phyloP scores from a whole-genome alignment of 2,888 invertebrate genomes.

The Morpho achilles region DNA sequence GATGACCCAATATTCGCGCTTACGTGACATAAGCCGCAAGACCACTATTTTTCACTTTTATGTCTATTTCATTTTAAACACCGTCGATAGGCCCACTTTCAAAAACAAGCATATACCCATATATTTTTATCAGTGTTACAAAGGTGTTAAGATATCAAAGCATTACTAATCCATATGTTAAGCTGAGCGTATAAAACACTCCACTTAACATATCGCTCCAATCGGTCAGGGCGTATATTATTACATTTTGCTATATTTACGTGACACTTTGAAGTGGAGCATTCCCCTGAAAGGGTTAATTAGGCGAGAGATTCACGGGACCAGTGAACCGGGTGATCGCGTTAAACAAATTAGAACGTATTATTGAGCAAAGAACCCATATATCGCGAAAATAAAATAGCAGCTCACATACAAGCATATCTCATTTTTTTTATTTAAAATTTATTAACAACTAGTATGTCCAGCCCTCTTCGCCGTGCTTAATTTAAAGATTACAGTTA shows the following conservation, averaged over 20 bases:
- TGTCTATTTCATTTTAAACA: no score
- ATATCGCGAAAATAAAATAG: conserved; percentile 34
- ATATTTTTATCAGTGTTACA: background rate
- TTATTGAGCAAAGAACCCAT: conserved; percentile 67
- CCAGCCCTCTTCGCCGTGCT: no score
- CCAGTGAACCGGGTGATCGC: conserved; percentile 61
- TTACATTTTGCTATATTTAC: conserved; percentile 54
- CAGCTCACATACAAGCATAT: no score
- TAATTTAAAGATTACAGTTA: no score
- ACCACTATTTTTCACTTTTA: no score
- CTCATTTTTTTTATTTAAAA: no score
- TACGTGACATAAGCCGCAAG: no score
- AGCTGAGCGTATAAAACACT: conserved; percentile 31
- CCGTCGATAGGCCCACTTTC: no score
- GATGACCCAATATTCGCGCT: no score
- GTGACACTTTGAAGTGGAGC: conserved; percentile 65
- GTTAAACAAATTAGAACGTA: conserved; percentile 71
- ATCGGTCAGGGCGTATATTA: conserved; percentile 38
- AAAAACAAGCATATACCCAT: no score
- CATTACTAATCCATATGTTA: conserved; percentile 30
- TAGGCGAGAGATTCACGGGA: conserved; percentile 69
- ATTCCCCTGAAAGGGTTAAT: conserved; percentile 69
- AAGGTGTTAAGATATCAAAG: conserved; percentile 10
- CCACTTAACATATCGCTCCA: conserved; percentile 31
- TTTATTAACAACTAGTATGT: no score